Conservation (phyloP, 2,888 invertebrate species). For the Drosophila hawaiiensis region DNA sequence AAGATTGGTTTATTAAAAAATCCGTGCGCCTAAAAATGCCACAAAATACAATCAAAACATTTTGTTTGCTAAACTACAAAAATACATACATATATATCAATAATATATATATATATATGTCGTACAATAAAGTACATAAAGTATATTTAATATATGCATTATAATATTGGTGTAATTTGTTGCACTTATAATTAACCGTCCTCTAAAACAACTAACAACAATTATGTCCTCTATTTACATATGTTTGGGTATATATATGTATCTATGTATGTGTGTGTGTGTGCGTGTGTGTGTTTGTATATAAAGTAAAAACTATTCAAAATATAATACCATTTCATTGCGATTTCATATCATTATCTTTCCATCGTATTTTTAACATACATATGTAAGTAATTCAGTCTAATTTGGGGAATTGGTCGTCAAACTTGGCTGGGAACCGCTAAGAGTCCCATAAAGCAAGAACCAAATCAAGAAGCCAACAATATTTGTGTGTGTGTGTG, state of each 20-base stretch:
- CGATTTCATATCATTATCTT: slow-evolving; percentile 53
- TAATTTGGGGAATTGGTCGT: slow-evolving; percentile 82
- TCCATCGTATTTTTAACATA: slow-evolving; percentile 56
- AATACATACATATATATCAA: slow-evolving; percentile 33
- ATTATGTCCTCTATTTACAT: slow-evolving; percentile 49
- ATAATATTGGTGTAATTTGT: slow-evolving; percentile 57
- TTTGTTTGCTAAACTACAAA: slow-evolving; percentile 68
- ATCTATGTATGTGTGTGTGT: slow-evolving; percentile 22
- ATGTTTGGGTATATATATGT: slow-evolving; percentile 29
- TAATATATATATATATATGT: slow-evolving; percentile 5
- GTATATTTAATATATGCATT: slow-evolving; percentile 26
- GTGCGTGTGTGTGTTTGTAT: slow-evolving; percentile 16
- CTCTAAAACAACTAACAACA: slow-evolving; percentile 70
- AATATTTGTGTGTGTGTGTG: slow-evolving; percentile 17
- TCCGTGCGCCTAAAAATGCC: slow-evolving; percentile 70
- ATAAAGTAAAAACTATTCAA: slow-evolving; percentile 64
- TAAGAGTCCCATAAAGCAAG: slow-evolving; percentile 37
- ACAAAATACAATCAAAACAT: slow-evolving; percentile 76
- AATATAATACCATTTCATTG: slow-evolving; percentile 70
- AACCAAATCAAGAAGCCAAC: slow-evolving; percentile 48
- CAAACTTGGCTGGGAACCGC: slow-evolving; percentile 53
- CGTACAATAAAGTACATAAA: slow-evolving; percentile 58
- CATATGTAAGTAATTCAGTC: slow-evolving; percentile 78
- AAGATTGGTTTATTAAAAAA: slow-evolving; percentile 59
- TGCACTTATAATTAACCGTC: slow-evolving; percentile 41